A percentile compares a stretch with the other conserved stretches of the same genome.
phyloP scores from a whole-genome alignment of 2,888 invertebrate genomes.

The Cordilura impudica region DNA sequence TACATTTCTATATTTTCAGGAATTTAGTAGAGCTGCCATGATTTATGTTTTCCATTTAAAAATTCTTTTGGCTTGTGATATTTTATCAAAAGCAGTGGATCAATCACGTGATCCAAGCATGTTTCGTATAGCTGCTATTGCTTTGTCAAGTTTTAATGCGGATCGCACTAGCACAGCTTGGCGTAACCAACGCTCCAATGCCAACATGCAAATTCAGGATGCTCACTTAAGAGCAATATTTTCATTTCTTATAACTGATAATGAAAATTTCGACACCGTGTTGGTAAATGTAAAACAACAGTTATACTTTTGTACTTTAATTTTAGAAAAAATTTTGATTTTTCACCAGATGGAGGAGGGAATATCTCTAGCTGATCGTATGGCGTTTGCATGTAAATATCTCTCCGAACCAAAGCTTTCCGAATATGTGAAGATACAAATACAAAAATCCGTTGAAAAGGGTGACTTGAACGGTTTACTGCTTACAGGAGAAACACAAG shows the following conservation, averaged over 20 bases:
- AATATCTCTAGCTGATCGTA: slow-evolving; percentile 90
- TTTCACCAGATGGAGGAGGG: slow-evolving; percentile 85
- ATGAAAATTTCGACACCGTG: slow-evolving; percentile 86
- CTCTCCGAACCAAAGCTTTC: slow-evolving; percentile 88
- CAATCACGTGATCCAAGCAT: slow-evolving; percentile 73
- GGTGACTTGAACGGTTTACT: slow-evolving; percentile 92
- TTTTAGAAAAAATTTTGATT: neutral
- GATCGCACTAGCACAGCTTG: slow-evolving; percentile 87
- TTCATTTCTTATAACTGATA: slow-evolving; percentile 91
- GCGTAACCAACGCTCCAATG: slow-evolving; percentile 85
- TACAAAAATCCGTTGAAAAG: slow-evolving; percentile 84
- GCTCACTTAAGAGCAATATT: slow-evolving; percentile 95
- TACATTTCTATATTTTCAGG: slow-evolving; percentile 71
- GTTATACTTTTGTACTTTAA: neutral
- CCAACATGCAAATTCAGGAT: slow-evolving; percentile 89
- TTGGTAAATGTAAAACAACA: slow-evolving; percentile 80
- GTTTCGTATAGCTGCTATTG: slow-evolving; percentile 83
- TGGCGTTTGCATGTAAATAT: slow-evolving; percentile 94
- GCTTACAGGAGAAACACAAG: slow-evolving; percentile 88
- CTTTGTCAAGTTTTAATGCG: slow-evolving; percentile 90
- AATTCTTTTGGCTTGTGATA: slow-evolving; percentile 89
- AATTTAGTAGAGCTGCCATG: slow-evolving; percentile 91
- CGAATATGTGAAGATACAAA: slow-evolving; percentile 87
- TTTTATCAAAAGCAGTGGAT: slow-evolving; percentile 86
- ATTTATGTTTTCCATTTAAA: slow-evolving; percentile 94